Evolutionary conservation across 2,797 vertebrate species (phyloP).

Genomic region (Clarias pachynema): DNA sequence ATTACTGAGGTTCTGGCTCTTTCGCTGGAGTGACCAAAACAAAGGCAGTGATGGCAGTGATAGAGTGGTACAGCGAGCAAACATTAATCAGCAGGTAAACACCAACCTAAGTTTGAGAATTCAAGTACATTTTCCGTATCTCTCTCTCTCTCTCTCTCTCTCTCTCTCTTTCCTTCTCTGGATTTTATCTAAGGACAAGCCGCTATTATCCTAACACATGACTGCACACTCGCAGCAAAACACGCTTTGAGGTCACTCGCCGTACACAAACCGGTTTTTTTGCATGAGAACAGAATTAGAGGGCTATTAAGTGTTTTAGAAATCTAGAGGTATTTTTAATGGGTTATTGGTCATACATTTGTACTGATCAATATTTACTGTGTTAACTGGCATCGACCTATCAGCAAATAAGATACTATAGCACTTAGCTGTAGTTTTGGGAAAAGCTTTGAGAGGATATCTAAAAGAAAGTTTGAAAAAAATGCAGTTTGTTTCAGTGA

Average conservation of each 20-base stretch:
- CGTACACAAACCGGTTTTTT: background rate
- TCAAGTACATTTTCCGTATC: slow-evolving; percentile 10
- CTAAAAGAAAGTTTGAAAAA: no score
- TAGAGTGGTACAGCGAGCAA: slow-evolving; percentile 39
- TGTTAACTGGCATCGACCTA: no score
- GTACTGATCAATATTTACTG: no score
- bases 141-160: background rate
- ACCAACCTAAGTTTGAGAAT: slow-evolving; percentile 9
- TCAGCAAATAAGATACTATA: no score
- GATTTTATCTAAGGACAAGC: slow-evolving; percentile 17
- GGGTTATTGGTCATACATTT: no score
- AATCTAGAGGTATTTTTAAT: slow-evolving; percentile 2
- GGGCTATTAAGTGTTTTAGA: background rate
- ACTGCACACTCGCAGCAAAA: background rate
- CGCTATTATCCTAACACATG: background rate
- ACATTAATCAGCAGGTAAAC: slow-evolving; percentile 54
- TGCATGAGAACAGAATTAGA: background rate
- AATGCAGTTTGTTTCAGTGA: no score
- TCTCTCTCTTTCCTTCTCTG: background rate
- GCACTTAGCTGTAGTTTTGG: no score
- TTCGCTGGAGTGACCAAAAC: slow-evolving; percentile 48
- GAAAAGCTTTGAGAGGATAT: no score
- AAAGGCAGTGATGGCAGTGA: slow-evolving; percentile 46
- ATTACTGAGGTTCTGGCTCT: slow-evolving; percentile 67
- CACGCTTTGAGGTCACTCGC: background rate